A percentile compares a stretch with the other conserved stretches of the same genome.
These are phyloP conservation scores for Metellina segmentata DNA, from an alignment of 2,888 invertebrate genomes.

Conservation along the genomic window DNA sequence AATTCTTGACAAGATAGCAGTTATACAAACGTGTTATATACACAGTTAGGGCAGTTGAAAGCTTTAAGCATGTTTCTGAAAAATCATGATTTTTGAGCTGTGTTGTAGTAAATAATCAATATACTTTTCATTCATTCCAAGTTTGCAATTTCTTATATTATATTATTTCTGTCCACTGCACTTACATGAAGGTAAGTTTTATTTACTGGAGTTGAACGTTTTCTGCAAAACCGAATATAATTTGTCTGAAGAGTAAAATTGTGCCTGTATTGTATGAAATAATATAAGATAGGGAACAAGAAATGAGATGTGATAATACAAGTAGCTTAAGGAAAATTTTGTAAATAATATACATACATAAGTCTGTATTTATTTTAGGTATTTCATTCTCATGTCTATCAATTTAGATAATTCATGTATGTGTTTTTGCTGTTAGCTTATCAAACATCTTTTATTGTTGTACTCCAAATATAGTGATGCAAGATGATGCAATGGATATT, in stretches of 20 bases:
- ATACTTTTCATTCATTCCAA: slow-evolving; percentile 10
- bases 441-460: slow-evolving; percentile 4
- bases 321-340: slow-evolving; percentile 44
- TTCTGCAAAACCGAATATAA: neutral
- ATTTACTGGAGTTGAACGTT: too few species aligned
- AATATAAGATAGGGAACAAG: slow-evolving; percentile 60
- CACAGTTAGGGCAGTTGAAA: too few species aligned
- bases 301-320: slow-evolving; percentile 47
- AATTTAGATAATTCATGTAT: neutral
- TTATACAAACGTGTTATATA: too few species aligned
- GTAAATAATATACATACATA: slow-evolving; percentile 49
- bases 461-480: neutral
- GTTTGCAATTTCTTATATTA: neutral
- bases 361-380: slow-evolving; percentile 45
- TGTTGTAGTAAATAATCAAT: too few species aligned
- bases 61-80: too few species aligned
- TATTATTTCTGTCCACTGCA: neutral
- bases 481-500: slow-evolving; percentile 33
- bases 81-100: too few species aligned
- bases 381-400: slow-evolving; percentile 25
- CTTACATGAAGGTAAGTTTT: too few species aligned
- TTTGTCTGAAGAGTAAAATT: slow-evolving; percentile 2
- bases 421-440: neutral
- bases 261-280: slow-evolving; percentile 54
- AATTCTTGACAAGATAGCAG: too few species aligned